Evolutionary conservation across 2,888 invertebrate genomes (phyloP), one percentile per base, ranked within the genome.

Genomic region (Yponomeuta evonymella): DNA sequence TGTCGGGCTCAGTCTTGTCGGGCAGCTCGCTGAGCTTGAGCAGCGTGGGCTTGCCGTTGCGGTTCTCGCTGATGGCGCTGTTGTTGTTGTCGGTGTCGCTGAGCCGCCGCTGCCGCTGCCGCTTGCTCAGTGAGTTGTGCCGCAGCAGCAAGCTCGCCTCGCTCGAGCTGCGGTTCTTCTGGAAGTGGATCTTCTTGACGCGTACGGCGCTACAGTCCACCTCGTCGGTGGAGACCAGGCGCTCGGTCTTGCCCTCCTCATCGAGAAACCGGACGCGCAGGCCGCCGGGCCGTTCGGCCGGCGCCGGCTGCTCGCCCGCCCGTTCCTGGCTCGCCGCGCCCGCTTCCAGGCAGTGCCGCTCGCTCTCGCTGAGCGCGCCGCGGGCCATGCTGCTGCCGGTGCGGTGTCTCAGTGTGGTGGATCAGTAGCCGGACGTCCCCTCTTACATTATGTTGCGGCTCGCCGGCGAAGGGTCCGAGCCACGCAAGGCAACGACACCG

Each of bases 141-240:
- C 92, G 83, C 70, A 93, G 76, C 70, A 92, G 77, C 70, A 93
- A 87, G 77, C 92, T 92, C 48, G 93, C 91, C 75, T 93, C 93
- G 74, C 93, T 93, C 4, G 92, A 92, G 77, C 93, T 92, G 73
- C 92, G 85, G 77, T 91, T 93, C 75, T 92, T 93, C 11, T 92
- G 83, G 71, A 93, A 88, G 77, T 93, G 93, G 74, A 93, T 88
- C 79, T 93, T 93, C 75, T 90, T 92, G 72, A 92, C 89, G 68
- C 86, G 80, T 76, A 92, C 77, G 75, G 93, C 79, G 74, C 91
- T 79, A 79, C 84, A 84, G 80, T 93, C 92, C 36, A 91, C 85
- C 79, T 90, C 89, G 76, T 92, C 92, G 15, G 92, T 81, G 77
- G 86, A 92, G 71, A 92, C 87, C 76, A 85, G 90, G 75, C 92